Base-by-base conservation (phyloP, 2,888 invertebrate genomes). In the Nesidiocoris tenuis region DNA sequence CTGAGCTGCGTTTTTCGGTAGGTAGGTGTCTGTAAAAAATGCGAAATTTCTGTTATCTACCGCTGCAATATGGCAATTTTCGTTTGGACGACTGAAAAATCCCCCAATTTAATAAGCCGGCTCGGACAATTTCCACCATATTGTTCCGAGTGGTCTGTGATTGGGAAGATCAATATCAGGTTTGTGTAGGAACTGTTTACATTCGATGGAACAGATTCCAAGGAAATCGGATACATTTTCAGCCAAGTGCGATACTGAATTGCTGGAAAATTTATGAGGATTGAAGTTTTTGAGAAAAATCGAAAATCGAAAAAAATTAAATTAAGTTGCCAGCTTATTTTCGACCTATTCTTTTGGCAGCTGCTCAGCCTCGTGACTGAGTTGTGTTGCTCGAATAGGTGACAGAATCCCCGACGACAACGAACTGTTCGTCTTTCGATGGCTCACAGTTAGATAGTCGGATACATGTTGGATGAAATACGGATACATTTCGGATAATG, bases 21-120 rank as follows among this genome's bases (percentile, higher is more conserved):
- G n/a, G n/a, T n/a, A n/a, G n/a, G n/a, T n/a, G n/a, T n/a, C n/a
- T n/a, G n/a, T n/a, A n/a, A n/a, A n/a, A n/a, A n/a, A n/a, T n/a
- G n/a, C n/a, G n/a, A n/a, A n/a, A n/a, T n/a, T n/a, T n/a, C n/a
- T n/a, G n/a, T n/a, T n/a, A n/a, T n/a, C n/a, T n/a, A n/a, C n/a
- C n/a, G n/a, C n/a, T n/a, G n/a, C n/a, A n/a, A n/a, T n/a, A n/a
- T n/a, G n/a, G n/a, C n/a, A n/a, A n/a, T n/a, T n/a, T n/a, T n/a
- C n/a, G n/a, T n/a, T n/a, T n/a, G n/a, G n/a, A n/a, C n/a, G n/a
- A n/a, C n/a, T 39, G 39, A 39, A 39, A 39, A 39, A 19, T 21
- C 23, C 74, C 74, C 74, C 74, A 39, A 74, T 66, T 59, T 74
- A 63, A 64, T 74, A 74, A 74, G 65, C 74, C 74, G 74, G 74